Base-by-base conservation (phyloP, 2,113 vertebrate genomes). In the Jaculus jaculus region DNA sequence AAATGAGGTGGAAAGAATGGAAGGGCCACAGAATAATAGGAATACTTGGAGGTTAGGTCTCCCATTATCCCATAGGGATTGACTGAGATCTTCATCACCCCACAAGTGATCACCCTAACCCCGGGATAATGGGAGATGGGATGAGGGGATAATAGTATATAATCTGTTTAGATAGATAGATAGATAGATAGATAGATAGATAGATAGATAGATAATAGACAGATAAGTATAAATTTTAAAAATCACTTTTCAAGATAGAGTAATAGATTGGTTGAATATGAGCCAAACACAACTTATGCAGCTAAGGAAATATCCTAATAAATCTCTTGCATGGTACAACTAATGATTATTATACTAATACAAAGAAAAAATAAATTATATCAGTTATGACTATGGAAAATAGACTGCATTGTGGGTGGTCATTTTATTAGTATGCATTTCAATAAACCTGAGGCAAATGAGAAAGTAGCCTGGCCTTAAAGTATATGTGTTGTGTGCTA, bases 381-480 rank as follows among this genome's bases (percentile, higher is more conserved):
- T n/a, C 23, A 69, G 58, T 81, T 79, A 28, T 15, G 60, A 24
- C 61, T 54, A 63, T 51, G 60, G 34, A n/a, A 69, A 84, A 80
- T 32, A 85, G 90, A 94, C 24, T 72, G 51, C 39, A 90, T 26
- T 7, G 51, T 17, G 18, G 30, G 5, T 42, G 87, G 32, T 80
- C 30, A 72, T 81, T 92, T 10, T 73, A n/a, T 75, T 37, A 68
- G 23, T 83, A 63, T 61, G 30, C 5, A 79, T 84, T 80, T 85
- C 82, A 93, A 90, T 2, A 74, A 94, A 91, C 78, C 28, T 18
- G 74, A 94, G 54, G 23, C 12, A 66, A 58, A 37, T n/a, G 79
- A 66, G 61, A 39, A 15, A 91, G 32, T 69, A 54, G 2, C 16
- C 30, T 87, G 37, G 16, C 17, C 77, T 74, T 47, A 78, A 84